Base-by-base conservation (phyloP, 2,888 invertebrate species). In the Ophion ventricosus region DNA sequence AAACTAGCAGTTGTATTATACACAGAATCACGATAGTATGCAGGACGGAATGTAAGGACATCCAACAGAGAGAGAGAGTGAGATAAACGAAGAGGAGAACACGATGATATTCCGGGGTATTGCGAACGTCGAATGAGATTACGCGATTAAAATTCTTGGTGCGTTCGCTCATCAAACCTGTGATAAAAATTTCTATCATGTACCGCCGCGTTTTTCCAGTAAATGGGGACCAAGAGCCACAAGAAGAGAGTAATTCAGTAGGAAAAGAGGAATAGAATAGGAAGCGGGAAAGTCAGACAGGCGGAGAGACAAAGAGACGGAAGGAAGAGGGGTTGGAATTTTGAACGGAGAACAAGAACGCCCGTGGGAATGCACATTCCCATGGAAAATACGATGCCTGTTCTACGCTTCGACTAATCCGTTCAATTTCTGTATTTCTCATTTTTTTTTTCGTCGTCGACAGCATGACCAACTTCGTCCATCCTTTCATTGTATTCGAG, bases 291-390 rank as follows among this genome's bases (percentile, higher is more conserved):
- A 20, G 17, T 35, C 14, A 35, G 29, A 25, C 66, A 74, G 57
- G 61, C 63, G 40, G 59, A 70, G 40, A 73, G 29, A 61, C 59
- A 77, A 64, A 61, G 25, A 54, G n/a, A 56, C 8, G 29, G 25
- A 69, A 10, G 59, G 59, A 63, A 40, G 64, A 35, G 72, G 57
- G 57, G 40, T 64, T 67, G 49, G 61, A 82, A 76, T 49, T 72
- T 79, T 43, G 67, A 77, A 72, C 54, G 54, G 72, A n/a, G 78
- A 59, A 76, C 59, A 64, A 73, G 76, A 79, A 72, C 79, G 79
- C 80, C 81, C 79, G 76, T 82, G 72, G 76, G 78, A 85, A 85
- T 85, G 84, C 84, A 87, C 86, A 87, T 85, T 85, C 81, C 80
- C 76, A 86, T 83, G 76, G 80, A 85, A 85, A 87, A 86, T 84